A percentile compares a stretch with the other conserved stretches of the same genome.
phyloP scores from a whole-genome alignment of 2,888 invertebrate species.

The Torymus texanus region DNA sequence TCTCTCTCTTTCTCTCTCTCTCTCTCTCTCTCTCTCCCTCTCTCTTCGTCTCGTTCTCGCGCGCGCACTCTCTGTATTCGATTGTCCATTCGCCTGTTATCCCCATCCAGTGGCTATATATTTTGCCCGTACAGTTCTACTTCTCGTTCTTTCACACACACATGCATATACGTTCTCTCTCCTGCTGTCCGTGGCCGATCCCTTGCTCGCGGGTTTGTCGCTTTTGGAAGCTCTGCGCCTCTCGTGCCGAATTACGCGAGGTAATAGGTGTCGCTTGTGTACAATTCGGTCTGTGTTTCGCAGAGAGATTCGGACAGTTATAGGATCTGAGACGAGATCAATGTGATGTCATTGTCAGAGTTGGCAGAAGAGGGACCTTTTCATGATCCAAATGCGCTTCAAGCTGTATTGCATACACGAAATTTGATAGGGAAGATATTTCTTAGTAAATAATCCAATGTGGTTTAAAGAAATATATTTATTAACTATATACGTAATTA shows the following conservation, averaged over 20 bases:
- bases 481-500: too few species aligned
- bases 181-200: not conserved
- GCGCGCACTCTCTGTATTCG: constrained; percentile 24
- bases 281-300: not conserved
- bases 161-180: not conserved
- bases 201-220: too few species aligned
- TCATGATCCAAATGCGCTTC: too few species aligned
- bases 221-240: not conserved
- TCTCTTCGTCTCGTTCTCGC: too few species aligned
- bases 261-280: constrained; percentile 4
- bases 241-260: constrained; percentile 28
- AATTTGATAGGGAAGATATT: too few species aligned
- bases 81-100: constrained; percentile 56
- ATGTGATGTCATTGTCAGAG: too few species aligned
- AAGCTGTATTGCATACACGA: too few species aligned
- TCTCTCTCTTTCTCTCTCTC: too few species aligned
- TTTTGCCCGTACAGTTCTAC: constrained; percentile 22
- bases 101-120: constrained; percentile 12
- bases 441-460: too few species aligned
- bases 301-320: not conserved
- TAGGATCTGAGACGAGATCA: not conserved
- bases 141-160: not conserved
- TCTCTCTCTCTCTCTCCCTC: too few species aligned
- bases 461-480: too few species aligned
- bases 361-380: too few species aligned